Evolutionary conservation across 2,888 invertebrate genomes (phyloP).

Genomic region (Drosophila anomalata): DNA sequence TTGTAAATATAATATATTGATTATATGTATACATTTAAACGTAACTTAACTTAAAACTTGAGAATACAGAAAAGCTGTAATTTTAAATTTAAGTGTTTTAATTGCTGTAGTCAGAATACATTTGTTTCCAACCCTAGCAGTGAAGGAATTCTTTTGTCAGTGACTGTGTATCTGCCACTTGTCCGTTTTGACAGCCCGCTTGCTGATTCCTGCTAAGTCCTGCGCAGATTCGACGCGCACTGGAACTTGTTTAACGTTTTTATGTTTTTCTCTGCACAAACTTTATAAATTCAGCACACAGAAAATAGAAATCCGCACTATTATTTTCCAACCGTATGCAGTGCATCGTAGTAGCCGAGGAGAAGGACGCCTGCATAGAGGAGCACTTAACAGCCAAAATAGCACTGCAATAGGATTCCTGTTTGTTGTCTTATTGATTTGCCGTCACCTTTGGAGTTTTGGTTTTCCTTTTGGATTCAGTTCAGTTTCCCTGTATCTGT

Average conservation of each 20-base stretch:
- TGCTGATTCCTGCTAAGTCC: slow-evolving; percentile 11
- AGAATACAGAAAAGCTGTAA: neutral
- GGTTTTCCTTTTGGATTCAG: slow-evolving; percentile 21
- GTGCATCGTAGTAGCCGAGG: slow-evolving; percentile 1
- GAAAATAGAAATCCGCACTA: slow-evolving; percentile 19
- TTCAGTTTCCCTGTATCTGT: slow-evolving; percentile 9
- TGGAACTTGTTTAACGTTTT: slow-evolving; percentile 69
- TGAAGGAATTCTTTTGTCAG: slow-evolving; percentile 10
- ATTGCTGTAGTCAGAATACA: neutral
- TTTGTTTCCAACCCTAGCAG: neutral
- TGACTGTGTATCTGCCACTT: slow-evolving; percentile 22
- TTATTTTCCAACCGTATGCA: slow-evolving; percentile 16
- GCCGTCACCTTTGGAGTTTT: slow-evolving; percentile 34
- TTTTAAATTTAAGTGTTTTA: neutral
- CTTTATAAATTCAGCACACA: slow-evolving; percentile 42
- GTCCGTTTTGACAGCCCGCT: slow-evolving; percentile 34
- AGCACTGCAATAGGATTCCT: slow-evolving; percentile 24
- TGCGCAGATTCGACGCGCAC: slow-evolving; percentile 44
- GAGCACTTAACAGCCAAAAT: slow-evolving; percentile 5
- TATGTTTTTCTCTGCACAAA: slow-evolving; percentile 53
- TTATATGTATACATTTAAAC: neutral
- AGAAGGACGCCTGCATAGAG: neutral
- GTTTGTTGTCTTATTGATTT: slow-evolving; percentile 48
- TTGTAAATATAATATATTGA: neutral
- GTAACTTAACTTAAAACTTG: neutral